Conservation (phyloP, 37 sponge, comb jelly and placozoan species). For the Corticium candelabrum region DNA sequence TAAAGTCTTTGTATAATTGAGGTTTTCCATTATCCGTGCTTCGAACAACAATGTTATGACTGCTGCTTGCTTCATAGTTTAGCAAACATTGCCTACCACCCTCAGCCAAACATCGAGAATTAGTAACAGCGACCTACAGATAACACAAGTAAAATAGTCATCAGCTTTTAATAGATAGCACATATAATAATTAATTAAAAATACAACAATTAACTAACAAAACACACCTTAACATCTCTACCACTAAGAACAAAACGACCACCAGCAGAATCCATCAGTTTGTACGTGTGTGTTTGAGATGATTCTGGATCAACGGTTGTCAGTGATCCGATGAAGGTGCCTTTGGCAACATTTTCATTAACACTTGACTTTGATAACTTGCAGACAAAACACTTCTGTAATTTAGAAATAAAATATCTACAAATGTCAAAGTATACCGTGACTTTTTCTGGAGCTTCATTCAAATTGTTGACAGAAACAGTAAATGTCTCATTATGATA, state of each 20-base stretch:
- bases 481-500: background rate
- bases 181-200: too few species aligned
- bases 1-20: background rate
- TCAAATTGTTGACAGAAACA: background rate
- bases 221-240: too few species aligned
- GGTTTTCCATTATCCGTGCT: background rate
- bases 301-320: background rate
- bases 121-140: background rate
- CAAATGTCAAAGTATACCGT: background rate
- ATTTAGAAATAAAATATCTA: background rate
- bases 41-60: background rate
- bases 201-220: too few species aligned
- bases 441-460: background rate
- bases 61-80: background rate
- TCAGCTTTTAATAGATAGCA: too few species aligned
- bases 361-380: background rate
- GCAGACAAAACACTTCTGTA: background rate
- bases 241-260: background rate
- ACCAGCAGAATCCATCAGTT: background rate
- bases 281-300: background rate
- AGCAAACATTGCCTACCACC: conserved; percentile 5
- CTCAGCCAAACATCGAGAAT: background rate
- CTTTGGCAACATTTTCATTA: background rate
- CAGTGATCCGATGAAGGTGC: background rate
- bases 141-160: too few species aligned